Evolutionary conservation across 2,797 vertebrate species (phyloP).

Genomic region (Phylloscopus collybita): DNA sequence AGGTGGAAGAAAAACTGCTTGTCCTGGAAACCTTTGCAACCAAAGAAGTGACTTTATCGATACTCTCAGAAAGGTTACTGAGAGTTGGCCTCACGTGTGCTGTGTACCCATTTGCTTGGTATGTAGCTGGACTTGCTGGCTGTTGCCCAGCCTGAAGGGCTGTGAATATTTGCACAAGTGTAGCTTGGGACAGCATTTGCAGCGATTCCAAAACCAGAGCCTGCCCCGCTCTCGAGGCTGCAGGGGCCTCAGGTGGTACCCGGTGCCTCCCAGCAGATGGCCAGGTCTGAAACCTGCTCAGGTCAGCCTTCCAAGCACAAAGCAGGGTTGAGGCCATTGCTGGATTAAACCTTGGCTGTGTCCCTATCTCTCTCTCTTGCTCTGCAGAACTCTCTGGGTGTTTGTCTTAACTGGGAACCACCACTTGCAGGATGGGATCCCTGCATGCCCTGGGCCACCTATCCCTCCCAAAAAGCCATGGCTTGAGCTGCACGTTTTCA

Average conservation of each 20-base stretch:
- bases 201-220: neutral
- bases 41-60: neutral
- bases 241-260: neutral
- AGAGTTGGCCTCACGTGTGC: accelerated
- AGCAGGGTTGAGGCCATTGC: neutral
- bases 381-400: neutral
- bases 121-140: neutral
- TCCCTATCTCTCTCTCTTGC: neutral
- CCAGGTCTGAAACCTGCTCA: neutral
- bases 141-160: neutral
- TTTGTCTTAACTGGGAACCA: neutral
- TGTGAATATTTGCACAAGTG: neutral
- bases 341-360: neutral
- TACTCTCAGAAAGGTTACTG: accelerated
- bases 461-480: neutral
- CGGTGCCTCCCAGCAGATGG: neutral
- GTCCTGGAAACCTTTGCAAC: neutral
- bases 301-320: neutral
- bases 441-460: accelerated
- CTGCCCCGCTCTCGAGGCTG: neutral
- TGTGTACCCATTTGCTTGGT: neutral
- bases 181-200: neutral
- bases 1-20: neutral
- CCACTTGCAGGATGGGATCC: neutral
- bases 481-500: neutral